Base-by-base conservation (phyloP, 2,888 invertebrate genomes). In the Leptinotarsa tumamoca region DNA sequence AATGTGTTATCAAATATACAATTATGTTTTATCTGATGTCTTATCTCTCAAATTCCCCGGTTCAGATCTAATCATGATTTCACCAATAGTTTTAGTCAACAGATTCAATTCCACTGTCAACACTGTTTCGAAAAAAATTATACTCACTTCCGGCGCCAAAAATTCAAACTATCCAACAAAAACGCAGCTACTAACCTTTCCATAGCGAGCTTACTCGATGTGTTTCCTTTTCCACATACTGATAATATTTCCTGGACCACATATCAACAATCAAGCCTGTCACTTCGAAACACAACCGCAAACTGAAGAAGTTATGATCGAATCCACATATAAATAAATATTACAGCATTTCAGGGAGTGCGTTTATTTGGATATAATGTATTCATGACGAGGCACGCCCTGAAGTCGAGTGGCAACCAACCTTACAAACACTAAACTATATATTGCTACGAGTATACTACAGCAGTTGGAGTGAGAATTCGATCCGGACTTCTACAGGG, bases 241-340 rank as follows among this genome's bases (percentile, higher is more conserved):
- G 81, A 72, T 82, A 84, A 78, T 83, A 83, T 56, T 54, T 76
- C 68, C 71, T 73, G n/a, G 63, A 79, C 43, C 82, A 76, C 78
- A 80, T 71, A n/a, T 54, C 51, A 13, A 43, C 43, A 43, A 43
- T 43, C 43, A 10, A 43, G 7, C 43, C 10, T 10, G 43, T 10
- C 43, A 56, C 51, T 50, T 51, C 58, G 52, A 70, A 73, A 67
- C 52, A 63, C 43, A 63, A 63, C 63, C 5, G 71, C 56, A 61
- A 79, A 68, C 74, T 79, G 78, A 79, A 43, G 43, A 43, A 79
- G 72, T 68, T 52, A 67, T 82, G 79, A 82, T 75, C 71, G 74
- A 79, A 83, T 79, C 81, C 15, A 76, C 80, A 81, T 80, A 69
- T 79, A 85, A 85, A 85, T 84, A 84, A 85, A 82, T 75, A 84